These are phyloP conservation scores for Petrolisthes cinctipes DNA, from an alignment of 2,888 invertebrate genomes.

Conservation along the genomic window DNA sequence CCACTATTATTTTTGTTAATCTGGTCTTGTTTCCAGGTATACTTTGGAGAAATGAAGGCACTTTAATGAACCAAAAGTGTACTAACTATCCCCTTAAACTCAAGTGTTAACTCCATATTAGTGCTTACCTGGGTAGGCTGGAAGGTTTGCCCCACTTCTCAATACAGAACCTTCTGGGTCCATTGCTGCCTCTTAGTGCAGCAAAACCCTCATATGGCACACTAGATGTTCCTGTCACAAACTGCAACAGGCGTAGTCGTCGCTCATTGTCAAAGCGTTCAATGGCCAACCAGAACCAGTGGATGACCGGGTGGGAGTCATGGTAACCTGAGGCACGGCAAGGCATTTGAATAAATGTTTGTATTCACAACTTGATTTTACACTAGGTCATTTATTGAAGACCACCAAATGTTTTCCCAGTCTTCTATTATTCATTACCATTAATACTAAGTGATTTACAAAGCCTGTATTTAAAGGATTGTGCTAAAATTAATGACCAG, in stretches of 20 bases:
- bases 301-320: conserved; percentile 92
- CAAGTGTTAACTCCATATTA: not conserved
- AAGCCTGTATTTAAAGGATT: too few species aligned
- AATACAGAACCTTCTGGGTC: conserved; percentile 94
- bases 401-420: too few species aligned
- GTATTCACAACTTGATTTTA: too few species aligned
- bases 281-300: conserved; percentile 98
- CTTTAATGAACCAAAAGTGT: not conserved
- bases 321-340: conserved; percentile 80
- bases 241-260: conserved; percentile 89
- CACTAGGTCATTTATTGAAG: too few species aligned
- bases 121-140: conserved; percentile 83
- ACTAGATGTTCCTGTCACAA: conserved; percentile 97
- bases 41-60: too few species aligned
- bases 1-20: too few species aligned
- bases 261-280: conserved; percentile 95
- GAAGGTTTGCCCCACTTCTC: conserved; percentile 97
- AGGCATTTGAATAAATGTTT: too few species aligned
- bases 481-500: too few species aligned
- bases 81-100: not conserved
- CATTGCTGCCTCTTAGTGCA: conserved; percentile 93
- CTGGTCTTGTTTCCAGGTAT: too few species aligned
- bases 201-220: conserved; percentile 98
- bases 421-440: too few species aligned
- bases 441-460: too few species aligned